Percentiles rank a stretch among this genome's conserved stretches.
phyloP scores from a whole-genome alignment of 2,888 invertebrate species.

The Aquatica leii region DNA sequence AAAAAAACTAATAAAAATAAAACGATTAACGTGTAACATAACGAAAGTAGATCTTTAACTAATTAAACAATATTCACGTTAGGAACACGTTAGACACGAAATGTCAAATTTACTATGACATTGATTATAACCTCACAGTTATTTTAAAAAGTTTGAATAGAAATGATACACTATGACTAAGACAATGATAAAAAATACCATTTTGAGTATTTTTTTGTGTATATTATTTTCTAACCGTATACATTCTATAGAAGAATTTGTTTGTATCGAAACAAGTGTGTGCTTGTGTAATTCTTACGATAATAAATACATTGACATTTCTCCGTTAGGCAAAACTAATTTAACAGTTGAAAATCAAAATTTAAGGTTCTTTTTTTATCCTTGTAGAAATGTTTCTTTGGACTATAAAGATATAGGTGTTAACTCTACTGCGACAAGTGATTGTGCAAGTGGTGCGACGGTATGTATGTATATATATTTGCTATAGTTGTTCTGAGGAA shows the following conservation, averaged over 20 bases:
- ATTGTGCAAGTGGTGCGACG: slow-evolving; percentile 31
- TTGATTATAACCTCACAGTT: slow-evolving; percentile 34
- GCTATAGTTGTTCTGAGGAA: too few species aligned
- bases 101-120: slow-evolving; percentile 18
- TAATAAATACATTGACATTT: slow-evolving; percentile 51
- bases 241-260: slow-evolving; percentile 19
- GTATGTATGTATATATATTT: too few species aligned
- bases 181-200: slow-evolving; percentile 15
- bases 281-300: slow-evolving; percentile 55
- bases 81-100: neutral
- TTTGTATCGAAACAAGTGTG: slow-evolving; percentile 39
- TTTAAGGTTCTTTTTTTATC: slow-evolving; percentile 55
- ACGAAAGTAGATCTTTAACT: too few species aligned
- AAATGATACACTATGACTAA: slow-evolving; percentile 33
- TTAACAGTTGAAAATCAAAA: slow-evolving; percentile 23
- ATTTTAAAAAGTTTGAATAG: slow-evolving; percentile 22
- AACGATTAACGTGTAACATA: neutral
- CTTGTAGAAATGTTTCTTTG: slow-evolving; percentile 52
- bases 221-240: slow-evolving; percentile 15
- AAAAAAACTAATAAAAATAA: too few species aligned
- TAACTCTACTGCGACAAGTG: slow-evolving; percentile 14
- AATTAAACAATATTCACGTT: too few species aligned
- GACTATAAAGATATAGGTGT: neutral
- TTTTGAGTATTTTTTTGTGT: slow-evolving; percentile 23
- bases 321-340: slow-evolving; percentile 41